Conservation (phyloP, 2,113 vertebrate species). For the Nothocercus nigrocapillus region DNA sequence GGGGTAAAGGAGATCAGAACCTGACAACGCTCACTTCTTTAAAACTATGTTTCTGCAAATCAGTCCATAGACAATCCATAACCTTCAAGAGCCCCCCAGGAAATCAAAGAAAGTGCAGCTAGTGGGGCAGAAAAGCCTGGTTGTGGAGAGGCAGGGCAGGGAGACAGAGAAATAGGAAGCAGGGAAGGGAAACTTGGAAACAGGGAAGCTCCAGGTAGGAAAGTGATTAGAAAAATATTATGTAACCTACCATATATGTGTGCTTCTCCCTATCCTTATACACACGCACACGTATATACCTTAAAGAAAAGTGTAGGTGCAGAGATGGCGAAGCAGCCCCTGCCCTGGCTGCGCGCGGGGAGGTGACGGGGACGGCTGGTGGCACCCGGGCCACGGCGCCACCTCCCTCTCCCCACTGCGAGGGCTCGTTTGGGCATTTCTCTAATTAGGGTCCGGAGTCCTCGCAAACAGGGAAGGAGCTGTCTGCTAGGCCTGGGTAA, state of each 20-base stretch:
- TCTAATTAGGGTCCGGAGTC: neutral
- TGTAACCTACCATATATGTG: neutral
- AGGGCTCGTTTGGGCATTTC: neutral
- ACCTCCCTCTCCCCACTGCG: neutral
- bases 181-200: neutral
- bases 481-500: neutral
- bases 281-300: too few species aligned
- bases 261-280: too few species aligned
- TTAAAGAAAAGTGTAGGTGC: neutral
- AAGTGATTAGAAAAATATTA: neutral
- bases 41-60: neutral
- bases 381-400: neutral
- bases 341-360: fast-evolving
- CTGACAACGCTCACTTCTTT: neutral
- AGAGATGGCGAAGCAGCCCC: fast-evolving
- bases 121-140: neutral
- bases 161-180: neutral
- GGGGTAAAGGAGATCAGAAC: neutral
- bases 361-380: neutral
- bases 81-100: fast-evolving
- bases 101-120: neutral
- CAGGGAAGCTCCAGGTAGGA: neutral
- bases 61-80: neutral
- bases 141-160: neutral
- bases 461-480: neutral